Conservation (phyloP, 1,140 invertebrate genomes). For the Drosophila eugracilis region DNA sequence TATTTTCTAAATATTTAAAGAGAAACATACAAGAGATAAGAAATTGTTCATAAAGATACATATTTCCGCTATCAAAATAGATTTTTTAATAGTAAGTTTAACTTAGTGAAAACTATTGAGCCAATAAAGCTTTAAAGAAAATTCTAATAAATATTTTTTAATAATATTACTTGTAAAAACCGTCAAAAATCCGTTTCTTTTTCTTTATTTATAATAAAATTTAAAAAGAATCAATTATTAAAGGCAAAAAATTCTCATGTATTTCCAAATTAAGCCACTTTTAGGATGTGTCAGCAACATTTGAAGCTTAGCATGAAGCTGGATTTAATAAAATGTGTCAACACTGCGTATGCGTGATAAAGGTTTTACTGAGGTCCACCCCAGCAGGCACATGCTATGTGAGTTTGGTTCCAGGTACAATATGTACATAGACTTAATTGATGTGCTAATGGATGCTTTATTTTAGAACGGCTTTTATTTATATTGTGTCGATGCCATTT, state of each 20-base stretch:
- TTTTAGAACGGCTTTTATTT: conserved; percentile 38
- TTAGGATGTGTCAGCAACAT: background rate
- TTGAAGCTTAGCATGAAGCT: background rate
- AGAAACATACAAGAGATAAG: background rate
- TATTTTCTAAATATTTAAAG: background rate
- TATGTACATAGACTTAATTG: conserved; percentile 43
- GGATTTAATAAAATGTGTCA: conserved; percentile 13
- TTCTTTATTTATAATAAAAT: too few relatives aligned
- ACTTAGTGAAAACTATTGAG: too few relatives aligned
- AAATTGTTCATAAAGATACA: background rate
- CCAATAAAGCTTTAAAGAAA: too few relatives aligned
- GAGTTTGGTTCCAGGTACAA: conserved; percentile 17
- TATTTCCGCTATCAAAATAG: too few relatives aligned
- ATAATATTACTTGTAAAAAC: too few relatives aligned
- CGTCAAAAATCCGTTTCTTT: too few relatives aligned
- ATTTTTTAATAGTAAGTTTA: too few relatives aligned
- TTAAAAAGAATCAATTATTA: background rate
- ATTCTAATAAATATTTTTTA: too few relatives aligned
- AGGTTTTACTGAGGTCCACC: background rate
- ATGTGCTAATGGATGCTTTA: conserved; percentile 54
- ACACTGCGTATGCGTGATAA: conserved; percentile 12
- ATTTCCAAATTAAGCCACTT: background rate
- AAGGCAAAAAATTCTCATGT: background rate
- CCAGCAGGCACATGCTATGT: background rate
- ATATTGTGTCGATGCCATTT: conserved; percentile 15